Percentiles rank a stretch among this genome's conserved stretches.
Conservation (phyloP, 2,797 vertebrate species). For the Varecia variegata region DNA sequence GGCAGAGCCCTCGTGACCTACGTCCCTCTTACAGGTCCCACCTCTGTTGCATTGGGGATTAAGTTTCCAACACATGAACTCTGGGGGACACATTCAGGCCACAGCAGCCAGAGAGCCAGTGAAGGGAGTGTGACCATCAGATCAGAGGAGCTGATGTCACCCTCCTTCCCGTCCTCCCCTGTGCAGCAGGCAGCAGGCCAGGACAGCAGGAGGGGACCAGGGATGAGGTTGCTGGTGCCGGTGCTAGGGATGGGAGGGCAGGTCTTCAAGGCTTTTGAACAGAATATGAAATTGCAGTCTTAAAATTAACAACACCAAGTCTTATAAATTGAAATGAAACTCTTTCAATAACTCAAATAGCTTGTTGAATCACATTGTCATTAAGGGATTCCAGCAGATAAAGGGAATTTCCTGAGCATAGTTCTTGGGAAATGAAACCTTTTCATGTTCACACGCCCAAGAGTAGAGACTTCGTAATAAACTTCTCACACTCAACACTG, state of each 20-base stretch:
- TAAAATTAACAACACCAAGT: not conserved
- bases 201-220: not conserved
- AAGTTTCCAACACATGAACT: not conserved
- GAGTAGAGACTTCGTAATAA: not conserved
- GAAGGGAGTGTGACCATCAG: too few species aligned
- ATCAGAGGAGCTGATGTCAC: not conserved
- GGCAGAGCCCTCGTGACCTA: not conserved
- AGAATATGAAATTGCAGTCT: not conserved
- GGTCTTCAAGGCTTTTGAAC: not conserved
- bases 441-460: not conserved
- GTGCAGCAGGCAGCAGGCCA: not conserved
- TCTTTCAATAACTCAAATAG: not conserved
- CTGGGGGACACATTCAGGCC: not conserved
- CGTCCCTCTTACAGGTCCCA: not conserved
- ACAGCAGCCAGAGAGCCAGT: not conserved
- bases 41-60: not conserved
- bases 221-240: not conserved
- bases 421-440: not conserved
- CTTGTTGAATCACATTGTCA: not conserved
- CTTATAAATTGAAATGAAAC: not conserved
- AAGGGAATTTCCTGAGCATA: not conserved
- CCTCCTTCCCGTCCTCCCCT: not conserved
- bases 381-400: not conserved
- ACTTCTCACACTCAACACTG: accelerated
- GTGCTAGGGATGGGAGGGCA: too few species aligned